Evolutionary conservation across 2,113 vertebrate species (phyloP), one percentile per base, ranked within the genome.

Genomic region (Colossoma macropomum): DNA sequence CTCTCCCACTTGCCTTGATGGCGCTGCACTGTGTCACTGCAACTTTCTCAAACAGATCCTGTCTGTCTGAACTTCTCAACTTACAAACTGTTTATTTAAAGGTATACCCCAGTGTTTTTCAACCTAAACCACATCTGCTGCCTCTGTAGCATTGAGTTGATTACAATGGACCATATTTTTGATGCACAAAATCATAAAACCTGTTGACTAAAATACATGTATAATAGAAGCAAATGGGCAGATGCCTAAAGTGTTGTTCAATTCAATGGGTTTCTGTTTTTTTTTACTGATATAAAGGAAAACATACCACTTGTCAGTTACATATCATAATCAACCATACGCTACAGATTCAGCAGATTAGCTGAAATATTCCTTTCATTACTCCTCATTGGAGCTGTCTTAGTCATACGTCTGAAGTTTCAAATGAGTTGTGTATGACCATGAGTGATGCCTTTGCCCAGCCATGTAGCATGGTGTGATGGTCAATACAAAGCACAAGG

Each of bases 311-410:
- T 17, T 1, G 4, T 50, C 48, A 50, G 48, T 56, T 56, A 56
- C 19, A 7, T 21, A 11, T 56, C 7, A 7, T 4, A 56, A 21
- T 56, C 3, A 4, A 56, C 3, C 10, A 17, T 19, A 1, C 19
- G 54, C 4, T 56, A 50, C 48, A 56, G 54, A 56, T 56, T 21
- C 19, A 56, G 54, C 54, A 21, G 15, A 21, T 21, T 6, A n/a
- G 23, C 21, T 59, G 23, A 5, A n/a, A 59, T n/a, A 15, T 69
- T 82, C 68, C 75, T 56, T 82, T 75, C 69, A 82, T 76, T 66
- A 69, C 65, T 45, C 41, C 41, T 45, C 7, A 3, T 38, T 3
- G 7, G 7, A 3, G 34, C 34, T 4, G 34, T 7, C 34, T 38
- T 38, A 38, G 34, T 38, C 34, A 38, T 38, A 38, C 3, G 34